Evolutionary conservation across 2,113 vertebrate species (phyloP).

Genomic region (Maccullochella peelii): DNA sequence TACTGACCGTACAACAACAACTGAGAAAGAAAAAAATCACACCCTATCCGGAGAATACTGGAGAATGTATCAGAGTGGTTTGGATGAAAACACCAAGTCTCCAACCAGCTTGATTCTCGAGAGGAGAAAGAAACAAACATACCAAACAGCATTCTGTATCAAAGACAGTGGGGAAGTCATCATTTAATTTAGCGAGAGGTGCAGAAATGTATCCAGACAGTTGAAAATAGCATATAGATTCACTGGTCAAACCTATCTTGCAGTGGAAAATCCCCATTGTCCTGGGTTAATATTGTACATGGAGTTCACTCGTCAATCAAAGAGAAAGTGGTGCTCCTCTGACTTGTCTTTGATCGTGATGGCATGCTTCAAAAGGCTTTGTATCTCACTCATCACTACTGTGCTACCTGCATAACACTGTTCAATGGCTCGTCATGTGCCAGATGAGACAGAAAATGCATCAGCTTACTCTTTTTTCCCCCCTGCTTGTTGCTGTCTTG

Average conservation of each 20-base stretch:
- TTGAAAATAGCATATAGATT: slow-evolving; percentile 29
- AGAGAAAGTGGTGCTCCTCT: slow-evolving; percentile 18
- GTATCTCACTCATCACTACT: slow-evolving; percentile 7
- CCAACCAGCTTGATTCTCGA: slow-evolving; percentile 31
- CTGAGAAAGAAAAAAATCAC: slow-evolving; percentile 42
- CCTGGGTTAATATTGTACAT: not conserved
- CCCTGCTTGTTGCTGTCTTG: not conserved
- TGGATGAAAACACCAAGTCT: slow-evolving; percentile 43
- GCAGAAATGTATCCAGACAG: slow-evolving; percentile 25
- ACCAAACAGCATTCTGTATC: slow-evolving; percentile 35
- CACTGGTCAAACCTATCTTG: slow-evolving; percentile 30
- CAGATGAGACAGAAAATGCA: slow-evolving; percentile 42
- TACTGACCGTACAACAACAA: slow-evolving; percentile 6
- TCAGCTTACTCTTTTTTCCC: not conserved
- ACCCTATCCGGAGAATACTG: slow-evolving; percentile 14
- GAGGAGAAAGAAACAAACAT: slow-evolving; percentile 35
- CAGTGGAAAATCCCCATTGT: slow-evolving; percentile 40
- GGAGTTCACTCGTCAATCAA: slow-evolving; percentile 34
- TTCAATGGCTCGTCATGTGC: slow-evolving; percentile 11
- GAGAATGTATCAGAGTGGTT: slow-evolving; percentile 37
- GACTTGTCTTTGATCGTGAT: slow-evolving; percentile 45
- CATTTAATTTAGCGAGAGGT: not conserved
- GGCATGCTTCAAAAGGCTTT: slow-evolving; percentile 21
- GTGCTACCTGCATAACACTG: slow-evolving; percentile 27
- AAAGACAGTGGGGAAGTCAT: slow-evolving; percentile 16